phyloP scores from a whole-genome alignment of 92 coral and sea anemone genomes.

The Actinernus sp. region DNA sequence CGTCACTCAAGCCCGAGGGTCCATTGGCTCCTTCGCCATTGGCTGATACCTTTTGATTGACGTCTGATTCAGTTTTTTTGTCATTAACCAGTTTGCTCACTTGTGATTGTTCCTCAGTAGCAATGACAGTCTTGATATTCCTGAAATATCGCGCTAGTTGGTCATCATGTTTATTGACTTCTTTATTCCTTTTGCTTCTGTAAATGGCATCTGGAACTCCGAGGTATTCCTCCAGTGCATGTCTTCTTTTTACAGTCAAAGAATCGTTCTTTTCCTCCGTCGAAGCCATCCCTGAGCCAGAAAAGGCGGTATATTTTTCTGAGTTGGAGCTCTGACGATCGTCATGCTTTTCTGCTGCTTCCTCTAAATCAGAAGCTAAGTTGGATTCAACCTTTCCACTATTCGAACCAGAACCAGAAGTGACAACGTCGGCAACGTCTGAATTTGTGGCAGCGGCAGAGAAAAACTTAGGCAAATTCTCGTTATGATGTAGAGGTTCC shows the following conservation, averaged over 20 bases:
- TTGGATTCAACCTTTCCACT: conserved; percentile 7
- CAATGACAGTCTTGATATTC: background rate
- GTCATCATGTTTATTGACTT: conserved; percentile 1
- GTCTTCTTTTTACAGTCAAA: background rate
- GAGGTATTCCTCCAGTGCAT: background rate
- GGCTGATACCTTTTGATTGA: background rate
- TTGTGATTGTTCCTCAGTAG: conserved; percentile 5
- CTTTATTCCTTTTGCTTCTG: no score
- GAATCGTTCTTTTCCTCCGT: no score
- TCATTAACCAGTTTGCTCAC: background rate
- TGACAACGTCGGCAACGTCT: conserved; percentile 8
- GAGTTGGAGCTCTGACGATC: no score
- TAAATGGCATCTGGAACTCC: background rate
- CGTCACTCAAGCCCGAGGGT: background rate
- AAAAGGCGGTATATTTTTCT: no score
- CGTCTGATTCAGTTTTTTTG: background rate
- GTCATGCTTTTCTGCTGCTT: conserved; percentile 12
- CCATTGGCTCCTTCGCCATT: conserved; percentile 5
- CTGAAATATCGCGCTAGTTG: conserved; percentile 14
- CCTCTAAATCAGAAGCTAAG: conserved; percentile 23
- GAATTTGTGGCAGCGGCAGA: conserved; percentile 17
- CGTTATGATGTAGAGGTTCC: background rate
- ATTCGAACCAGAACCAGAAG: conserved; percentile 19
- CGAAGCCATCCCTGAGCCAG: no score
- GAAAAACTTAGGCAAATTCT: background rate